These are phyloP conservation scores for Delphinus delphis DNA, from an alignment of 2,113 vertebrate genomes.

Conservation along the genomic window DNA sequence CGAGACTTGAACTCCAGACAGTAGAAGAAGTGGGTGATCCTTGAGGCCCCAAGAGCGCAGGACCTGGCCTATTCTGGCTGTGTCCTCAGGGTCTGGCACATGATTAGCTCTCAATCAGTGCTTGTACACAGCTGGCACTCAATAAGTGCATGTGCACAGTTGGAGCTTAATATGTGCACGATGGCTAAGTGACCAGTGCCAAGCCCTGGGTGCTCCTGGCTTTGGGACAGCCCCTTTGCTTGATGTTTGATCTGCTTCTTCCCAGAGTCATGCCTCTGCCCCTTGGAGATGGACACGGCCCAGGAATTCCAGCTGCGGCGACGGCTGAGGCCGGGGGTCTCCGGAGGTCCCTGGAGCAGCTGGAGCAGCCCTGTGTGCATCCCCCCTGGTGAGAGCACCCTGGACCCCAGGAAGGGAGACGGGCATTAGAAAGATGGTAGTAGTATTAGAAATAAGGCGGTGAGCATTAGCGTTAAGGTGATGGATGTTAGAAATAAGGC, in stretches of 20 bases:
- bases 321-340: background rate
- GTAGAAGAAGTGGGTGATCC: background rate
- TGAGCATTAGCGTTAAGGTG: background rate
- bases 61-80: background rate
- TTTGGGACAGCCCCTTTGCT: background rate
- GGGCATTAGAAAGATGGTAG: background rate
- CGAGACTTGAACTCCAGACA: background rate
- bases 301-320: slow-evolving; percentile 80
- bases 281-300: background rate
- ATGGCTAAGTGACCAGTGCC: background rate
- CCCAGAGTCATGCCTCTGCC: slow-evolving; percentile 77
- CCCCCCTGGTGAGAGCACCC: slow-evolving; percentile 78
- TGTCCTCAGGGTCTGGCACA: background rate
- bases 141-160: background rate
- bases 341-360: slow-evolving; percentile 80
- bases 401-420: background rate
- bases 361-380: slow-evolving; percentile 82
- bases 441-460: background rate
- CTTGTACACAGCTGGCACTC: background rate
- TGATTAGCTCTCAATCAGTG: background rate
- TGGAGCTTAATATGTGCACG: background rate
- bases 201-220: background rate
- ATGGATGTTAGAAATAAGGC: background rate
- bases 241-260: background rate
- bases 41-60: background rate